Evolutionary conservation across 37 sponge, comb jelly and placozoan species (phyloP).

Genomic region (Dysidea cf. avara): DNA sequence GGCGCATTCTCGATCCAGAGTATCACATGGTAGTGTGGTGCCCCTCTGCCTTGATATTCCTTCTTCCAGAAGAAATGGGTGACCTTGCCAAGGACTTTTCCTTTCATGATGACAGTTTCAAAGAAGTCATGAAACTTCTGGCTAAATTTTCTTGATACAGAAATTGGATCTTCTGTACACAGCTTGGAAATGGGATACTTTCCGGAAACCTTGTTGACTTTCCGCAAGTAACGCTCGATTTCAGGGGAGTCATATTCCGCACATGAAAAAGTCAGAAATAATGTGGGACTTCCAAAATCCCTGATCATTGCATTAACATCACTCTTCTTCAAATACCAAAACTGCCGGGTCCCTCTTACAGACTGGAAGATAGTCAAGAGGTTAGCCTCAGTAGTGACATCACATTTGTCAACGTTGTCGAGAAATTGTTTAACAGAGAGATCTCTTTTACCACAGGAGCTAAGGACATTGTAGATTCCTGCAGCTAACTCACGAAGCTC

Average conservation of each 20-base stretch:
- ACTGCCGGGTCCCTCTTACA: constrained; percentile 45
- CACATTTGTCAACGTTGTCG: background rate
- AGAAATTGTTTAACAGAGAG: too few species aligned
- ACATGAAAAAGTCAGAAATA: constrained; percentile 46
- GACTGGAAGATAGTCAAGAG: constrained; percentile 31
- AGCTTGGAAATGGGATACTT: constrained; percentile 28
- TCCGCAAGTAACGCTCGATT: constrained; percentile 17
- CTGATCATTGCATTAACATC: constrained; percentile 52
- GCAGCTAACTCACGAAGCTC: too few species aligned
- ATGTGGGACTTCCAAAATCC: constrained; percentile 41
- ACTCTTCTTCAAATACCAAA: constrained; percentile 33
- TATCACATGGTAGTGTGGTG: constrained; percentile 44
- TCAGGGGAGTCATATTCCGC: too few species aligned
- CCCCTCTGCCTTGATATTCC: constrained; percentile 42
- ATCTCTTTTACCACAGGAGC: too few species aligned
- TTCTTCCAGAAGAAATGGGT: too few species aligned
- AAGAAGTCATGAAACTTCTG: constrained; percentile 36
- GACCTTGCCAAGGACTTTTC: constrained; percentile 33
- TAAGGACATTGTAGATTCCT: too few species aligned
- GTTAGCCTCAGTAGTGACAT: constrained; percentile 12
- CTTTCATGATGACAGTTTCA: constrained; percentile 33
- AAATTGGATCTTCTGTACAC: constrained; percentile 57
- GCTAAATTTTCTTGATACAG: too few species aligned
- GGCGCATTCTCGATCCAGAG: constrained; percentile 49
- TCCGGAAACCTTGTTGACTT: constrained; percentile 25